These are phyloP conservation scores for Enoplosus armatus DNA, from an alignment of 2,797 vertebrate genomes.

Conservation along the genomic window DNA sequence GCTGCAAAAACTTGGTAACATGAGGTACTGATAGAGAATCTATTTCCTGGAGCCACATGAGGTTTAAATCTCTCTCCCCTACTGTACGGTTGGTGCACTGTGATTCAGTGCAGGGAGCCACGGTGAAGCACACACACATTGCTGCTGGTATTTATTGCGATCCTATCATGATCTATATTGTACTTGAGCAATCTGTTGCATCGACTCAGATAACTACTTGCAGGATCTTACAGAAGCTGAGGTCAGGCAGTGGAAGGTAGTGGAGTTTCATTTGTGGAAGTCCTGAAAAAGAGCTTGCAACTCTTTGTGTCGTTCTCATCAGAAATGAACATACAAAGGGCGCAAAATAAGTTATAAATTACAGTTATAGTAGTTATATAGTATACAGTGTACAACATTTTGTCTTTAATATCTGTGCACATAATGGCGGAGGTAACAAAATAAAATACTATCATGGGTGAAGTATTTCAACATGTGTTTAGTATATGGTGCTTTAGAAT, in stretches of 20 bases:
- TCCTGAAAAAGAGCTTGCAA: slow-evolving; percentile 9
- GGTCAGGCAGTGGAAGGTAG: slow-evolving; percentile 1
- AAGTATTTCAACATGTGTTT: background rate
- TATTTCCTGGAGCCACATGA: slow-evolving; percentile 52
- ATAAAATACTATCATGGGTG: background rate
- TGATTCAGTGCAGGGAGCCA: slow-evolving; percentile 35
- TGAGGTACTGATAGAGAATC: slow-evolving; percentile 35
- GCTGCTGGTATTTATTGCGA: slow-evolving; percentile 21
- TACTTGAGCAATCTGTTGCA: slow-evolving; percentile 21
- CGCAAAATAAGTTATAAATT: background rate
- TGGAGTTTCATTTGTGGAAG: slow-evolving; percentile 1
- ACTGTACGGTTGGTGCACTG: slow-evolving; percentile 25
- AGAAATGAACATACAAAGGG: background rate
- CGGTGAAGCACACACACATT: slow-evolving; percentile 30
- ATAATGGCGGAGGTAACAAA: background rate
- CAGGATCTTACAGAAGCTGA: background rate
- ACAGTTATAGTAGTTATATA: too few relatives aligned
- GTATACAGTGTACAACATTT: too few relatives aligned
- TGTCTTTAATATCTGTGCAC: background rate
- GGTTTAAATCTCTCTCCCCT: slow-evolving; percentile 31
- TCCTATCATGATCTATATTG: slow-evolving; percentile 20
- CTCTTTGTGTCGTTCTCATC: background rate
- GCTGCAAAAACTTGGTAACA: slow-evolving; percentile 54
- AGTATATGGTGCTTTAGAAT: background rate
- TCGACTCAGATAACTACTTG: slow-evolving; percentile 3